Conservation (phyloP, 2,113 vertebrate species). For the Dasyurus viverrinus region DNA sequence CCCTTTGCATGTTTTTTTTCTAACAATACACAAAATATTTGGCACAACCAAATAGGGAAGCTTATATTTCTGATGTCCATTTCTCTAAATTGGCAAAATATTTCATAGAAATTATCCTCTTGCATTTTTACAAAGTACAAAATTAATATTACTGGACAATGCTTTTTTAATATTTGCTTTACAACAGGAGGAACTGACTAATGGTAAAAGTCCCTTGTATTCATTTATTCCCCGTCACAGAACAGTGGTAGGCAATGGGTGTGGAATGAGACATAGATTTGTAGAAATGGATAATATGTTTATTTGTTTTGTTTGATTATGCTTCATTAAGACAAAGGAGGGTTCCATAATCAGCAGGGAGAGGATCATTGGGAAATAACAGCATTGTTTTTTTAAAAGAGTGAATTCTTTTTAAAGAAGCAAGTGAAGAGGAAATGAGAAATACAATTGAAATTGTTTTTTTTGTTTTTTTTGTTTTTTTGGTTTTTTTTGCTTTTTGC, state of each 20-base stretch:
- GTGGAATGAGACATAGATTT: neutral
- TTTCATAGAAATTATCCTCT: neutral
- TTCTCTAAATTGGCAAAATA: neutral
- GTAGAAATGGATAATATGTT: neutral
- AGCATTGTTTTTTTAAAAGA: neutral
- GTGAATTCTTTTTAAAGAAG: neutral
- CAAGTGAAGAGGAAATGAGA: neutral
- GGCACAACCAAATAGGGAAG: neutral
- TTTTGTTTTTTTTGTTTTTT: too few relatives aligned
- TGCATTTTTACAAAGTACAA: slow-evolving; percentile 30
- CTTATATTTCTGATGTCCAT: neutral
- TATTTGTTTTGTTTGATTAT: neutral
- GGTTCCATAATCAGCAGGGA: neutral
- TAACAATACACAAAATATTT: neutral
- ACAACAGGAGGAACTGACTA: neutral
- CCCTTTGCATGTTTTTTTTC: neutral
- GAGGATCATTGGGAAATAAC: neutral
- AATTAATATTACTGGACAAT: slow-evolving; percentile 30
- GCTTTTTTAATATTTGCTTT: neutral
- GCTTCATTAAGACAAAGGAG: neutral
- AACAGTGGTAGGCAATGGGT: neutral
- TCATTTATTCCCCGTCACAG: neutral
- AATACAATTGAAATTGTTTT: neutral
- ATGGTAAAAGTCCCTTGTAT: neutral
- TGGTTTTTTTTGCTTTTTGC: too few relatives aligned